These are phyloP conservation scores for Theocolax elegans DNA, from an alignment of 1,140 invertebrate genomes.

Conservation along the genomic window DNA sequence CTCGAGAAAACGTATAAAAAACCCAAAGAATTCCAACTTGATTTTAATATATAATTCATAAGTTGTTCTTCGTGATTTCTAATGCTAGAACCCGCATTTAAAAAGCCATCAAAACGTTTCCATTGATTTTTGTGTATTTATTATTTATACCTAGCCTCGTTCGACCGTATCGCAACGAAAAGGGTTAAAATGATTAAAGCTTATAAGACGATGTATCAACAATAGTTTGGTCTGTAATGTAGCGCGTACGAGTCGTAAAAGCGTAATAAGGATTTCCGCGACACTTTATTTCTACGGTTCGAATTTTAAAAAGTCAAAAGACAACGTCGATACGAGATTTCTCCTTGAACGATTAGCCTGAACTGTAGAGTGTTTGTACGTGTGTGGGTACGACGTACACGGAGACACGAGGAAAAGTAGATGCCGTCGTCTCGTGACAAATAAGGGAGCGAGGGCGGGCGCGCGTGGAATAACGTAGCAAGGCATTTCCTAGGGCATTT, in stretches of 20 bases:
- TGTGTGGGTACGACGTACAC: not conserved
- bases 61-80: too few species aligned
- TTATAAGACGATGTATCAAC: too few species aligned
- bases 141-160: conserved; percentile 13
- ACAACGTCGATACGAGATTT: conserved; percentile 46
- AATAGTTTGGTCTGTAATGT: too few species aligned
- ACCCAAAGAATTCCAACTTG: too few species aligned
- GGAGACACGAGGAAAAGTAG: not conserved
- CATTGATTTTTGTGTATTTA: not conserved
- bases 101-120: not conserved
- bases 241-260: conserved; percentile 1
- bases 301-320: conserved; percentile 11
- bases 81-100: not conserved
- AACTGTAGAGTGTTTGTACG: too few species aligned
- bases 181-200: not conserved
- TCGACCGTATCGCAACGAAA: not conserved
- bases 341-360: conserved; percentile 11
- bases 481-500: conserved; percentile 53
- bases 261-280: not conserved
- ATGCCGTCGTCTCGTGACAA: conserved; percentile 59
- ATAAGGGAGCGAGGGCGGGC: conserved; percentile 54
- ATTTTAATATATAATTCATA: too few species aligned
- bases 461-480: conserved; percentile 62
- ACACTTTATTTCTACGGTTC: too few species aligned
- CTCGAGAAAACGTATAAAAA: too few species aligned